A percentile compares a stretch with the other conserved stretches of the same genome.
phyloP scores from a whole-genome alignment of 1,140 invertebrate genomes.

The Reticulitermes speratus region DNA sequence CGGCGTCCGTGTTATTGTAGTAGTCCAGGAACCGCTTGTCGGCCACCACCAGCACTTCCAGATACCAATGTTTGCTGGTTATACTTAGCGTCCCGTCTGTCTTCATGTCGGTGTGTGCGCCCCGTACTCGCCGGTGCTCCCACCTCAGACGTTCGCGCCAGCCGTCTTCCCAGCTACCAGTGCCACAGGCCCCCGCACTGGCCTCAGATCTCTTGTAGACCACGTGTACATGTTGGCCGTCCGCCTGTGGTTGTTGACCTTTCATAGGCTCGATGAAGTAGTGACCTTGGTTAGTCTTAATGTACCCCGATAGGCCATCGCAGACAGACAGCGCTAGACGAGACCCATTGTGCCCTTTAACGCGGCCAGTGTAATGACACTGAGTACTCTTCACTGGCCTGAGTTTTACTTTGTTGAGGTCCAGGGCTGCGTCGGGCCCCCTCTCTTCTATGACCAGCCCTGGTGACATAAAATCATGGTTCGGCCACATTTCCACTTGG shows the following conservation, averaged over 20 bases:
- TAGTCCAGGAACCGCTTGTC: slow-evolving; percentile 65
- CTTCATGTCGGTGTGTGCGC: no score
- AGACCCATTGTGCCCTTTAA: slow-evolving; percentile 52
- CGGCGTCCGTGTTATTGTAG: slow-evolving; percentile 60
- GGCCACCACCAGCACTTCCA: slow-evolving; percentile 63
- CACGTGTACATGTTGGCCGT: slow-evolving; percentile 53
- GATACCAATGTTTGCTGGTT: background rate
- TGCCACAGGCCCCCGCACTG: no score
- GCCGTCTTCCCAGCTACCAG: no score
- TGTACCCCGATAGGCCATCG: slow-evolving; percentile 57
- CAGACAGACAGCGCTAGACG: slow-evolving; percentile 60
- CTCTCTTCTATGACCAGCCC: slow-evolving; percentile 46
- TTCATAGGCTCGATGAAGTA: slow-evolving; percentile 54
- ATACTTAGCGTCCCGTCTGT: no score
- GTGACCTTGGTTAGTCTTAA: slow-evolving; percentile 46
- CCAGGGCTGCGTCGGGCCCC: background rate
- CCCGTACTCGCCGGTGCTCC: background rate
- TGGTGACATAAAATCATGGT: slow-evolving; percentile 43
- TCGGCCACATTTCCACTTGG: slow-evolving; percentile 48
- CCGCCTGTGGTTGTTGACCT: slow-evolving; percentile 45
- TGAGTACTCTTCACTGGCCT: slow-evolving; percentile 42
- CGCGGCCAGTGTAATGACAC: slow-evolving; percentile 58
- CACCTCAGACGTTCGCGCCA: background rate
- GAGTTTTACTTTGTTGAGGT: slow-evolving; percentile 41
- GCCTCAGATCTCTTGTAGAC: slow-evolving; percentile 31